Evolutionary conservation across 2,797 vertebrate species (phyloP).

Genomic region (Parauchenoglanis punctatus): DNA sequence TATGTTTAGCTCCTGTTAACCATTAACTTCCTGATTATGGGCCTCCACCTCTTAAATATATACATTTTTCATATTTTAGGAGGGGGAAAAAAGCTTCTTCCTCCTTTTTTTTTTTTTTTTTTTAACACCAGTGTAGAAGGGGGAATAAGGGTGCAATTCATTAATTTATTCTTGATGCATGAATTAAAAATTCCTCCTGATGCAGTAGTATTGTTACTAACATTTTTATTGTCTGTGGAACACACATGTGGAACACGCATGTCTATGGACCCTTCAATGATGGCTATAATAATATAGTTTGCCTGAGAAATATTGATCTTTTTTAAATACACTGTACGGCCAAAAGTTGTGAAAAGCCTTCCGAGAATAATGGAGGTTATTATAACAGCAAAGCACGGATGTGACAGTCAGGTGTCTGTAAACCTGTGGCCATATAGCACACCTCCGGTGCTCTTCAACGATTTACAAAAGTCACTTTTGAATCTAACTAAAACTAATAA

Average conservation of each 20-base stretch:
- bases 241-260: too few species aligned
- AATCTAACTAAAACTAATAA: background rate
- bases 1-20: background rate
- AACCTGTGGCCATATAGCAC: background rate
- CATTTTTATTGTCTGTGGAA: background rate
- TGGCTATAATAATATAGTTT: too few species aligned
- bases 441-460: background rate
- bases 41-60: slow-evolving; percentile 2
- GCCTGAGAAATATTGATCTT: background rate
- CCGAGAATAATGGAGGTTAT: background rate
- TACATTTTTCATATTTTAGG: background rate
- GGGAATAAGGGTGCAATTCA: too few species aligned
- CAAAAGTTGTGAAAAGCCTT: background rate
- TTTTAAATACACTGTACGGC: background rate
- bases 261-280: too few species aligned
- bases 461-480: background rate
- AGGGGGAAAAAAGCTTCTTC: background rate
- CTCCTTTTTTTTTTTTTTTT: background rate
- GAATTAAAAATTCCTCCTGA: background rate
- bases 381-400: background rate
- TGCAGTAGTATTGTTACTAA: background rate
- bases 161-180: background rate
- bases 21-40: background rate
- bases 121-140: background rate
- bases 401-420: background rate